Evolutionary conservation across 2,797 vertebrate genomes (phyloP).

Genomic region (Eutrigla gurnardus): DNA sequence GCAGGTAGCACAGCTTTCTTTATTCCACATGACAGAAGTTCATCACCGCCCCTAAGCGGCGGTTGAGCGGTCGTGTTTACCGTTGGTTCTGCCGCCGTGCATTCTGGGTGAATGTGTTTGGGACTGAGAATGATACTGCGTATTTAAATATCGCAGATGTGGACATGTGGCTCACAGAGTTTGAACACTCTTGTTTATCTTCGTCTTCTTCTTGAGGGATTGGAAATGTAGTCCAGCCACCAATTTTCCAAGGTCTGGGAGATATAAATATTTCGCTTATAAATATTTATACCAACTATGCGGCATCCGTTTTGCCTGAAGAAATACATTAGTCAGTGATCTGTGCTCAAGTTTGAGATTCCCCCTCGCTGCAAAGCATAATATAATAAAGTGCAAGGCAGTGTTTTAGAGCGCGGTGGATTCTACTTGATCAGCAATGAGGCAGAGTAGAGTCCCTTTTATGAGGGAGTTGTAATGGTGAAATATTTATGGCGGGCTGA

Average conservation of each 20-base stretch:
- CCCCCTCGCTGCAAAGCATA: slow-evolving; percentile 28
- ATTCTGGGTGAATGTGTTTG: slow-evolving; percentile 48
- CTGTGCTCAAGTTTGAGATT: slow-evolving; percentile 50
- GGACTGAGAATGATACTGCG: slow-evolving; percentile 11
- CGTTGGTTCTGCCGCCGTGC: slow-evolving; percentile 28
- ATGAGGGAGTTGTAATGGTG: slow-evolving; percentile 7
- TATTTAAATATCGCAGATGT: slow-evolving; percentile 4
- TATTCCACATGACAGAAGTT: slow-evolving; percentile 63
- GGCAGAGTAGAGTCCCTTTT: slow-evolving; percentile 1
- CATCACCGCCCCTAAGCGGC: slow-evolving; percentile 44
- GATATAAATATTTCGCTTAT: slow-evolving; percentile 76
- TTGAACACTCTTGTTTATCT: slow-evolving; percentile 14
- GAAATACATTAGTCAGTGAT: slow-evolving; percentile 71
- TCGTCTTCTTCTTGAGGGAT: slow-evolving; percentile 32
- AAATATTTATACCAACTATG: slow-evolving; percentile 72
- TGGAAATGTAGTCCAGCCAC: slow-evolving; percentile 58
- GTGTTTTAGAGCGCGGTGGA: slow-evolving; percentile 18
- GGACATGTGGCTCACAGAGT: slow-evolving; percentile 24
- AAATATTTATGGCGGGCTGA: slow-evolving; percentile 19
- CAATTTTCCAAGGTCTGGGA: slow-evolving; percentile 55
- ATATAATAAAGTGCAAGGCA: slow-evolving; percentile 31
- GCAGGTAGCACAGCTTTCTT: slow-evolving; percentile 50
- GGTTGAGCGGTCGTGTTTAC: slow-evolving; percentile 52
- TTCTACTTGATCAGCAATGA: slow-evolving; percentile 36
- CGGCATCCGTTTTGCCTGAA: slow-evolving; percentile 61